Conservation (phyloP, 2,113 vertebrate genomes). For the Amphiprion percula region DNA sequence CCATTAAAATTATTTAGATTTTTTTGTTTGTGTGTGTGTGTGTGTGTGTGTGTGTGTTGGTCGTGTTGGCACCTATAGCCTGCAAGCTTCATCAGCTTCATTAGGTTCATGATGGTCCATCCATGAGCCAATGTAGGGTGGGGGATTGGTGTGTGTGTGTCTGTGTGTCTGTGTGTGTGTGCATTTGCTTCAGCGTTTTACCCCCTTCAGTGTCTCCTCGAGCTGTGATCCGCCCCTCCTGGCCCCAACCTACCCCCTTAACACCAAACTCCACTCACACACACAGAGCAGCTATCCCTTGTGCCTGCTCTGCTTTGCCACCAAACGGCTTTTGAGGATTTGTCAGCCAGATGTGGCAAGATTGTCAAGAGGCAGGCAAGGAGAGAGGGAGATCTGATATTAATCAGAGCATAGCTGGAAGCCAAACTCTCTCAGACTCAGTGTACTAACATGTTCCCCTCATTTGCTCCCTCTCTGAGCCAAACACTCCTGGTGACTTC, state of each 20-base stretch:
- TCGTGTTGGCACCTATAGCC: constrained; percentile 47
- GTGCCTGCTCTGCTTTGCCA: constrained; percentile 79
- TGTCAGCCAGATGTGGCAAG: constrained; percentile 95
- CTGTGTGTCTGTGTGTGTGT: neutral
- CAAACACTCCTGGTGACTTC: constrained; percentile 80
- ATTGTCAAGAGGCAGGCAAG: constrained; percentile 88
- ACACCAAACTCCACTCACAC: constrained; percentile 8
- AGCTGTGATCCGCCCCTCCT: constrained; percentile 77
- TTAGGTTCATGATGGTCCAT: constrained; percentile 89
- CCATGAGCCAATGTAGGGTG: constrained; percentile 40
- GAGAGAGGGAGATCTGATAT: constrained; percentile 90
- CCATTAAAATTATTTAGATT: constrained; percentile 7
- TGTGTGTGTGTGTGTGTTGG: constrained; percentile 19
- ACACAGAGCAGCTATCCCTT: constrained; percentile 15
- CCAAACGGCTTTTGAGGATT: constrained; percentile 89
- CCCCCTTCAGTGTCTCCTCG: constrained; percentile 83
- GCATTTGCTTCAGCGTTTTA: constrained; percentile 81
- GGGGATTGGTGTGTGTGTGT: neutral
- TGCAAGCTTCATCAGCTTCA: constrained; percentile 86
- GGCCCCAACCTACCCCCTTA: constrained; percentile 26
- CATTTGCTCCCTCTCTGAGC: constrained; percentile 87
- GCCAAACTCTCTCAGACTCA: constrained; percentile 91
- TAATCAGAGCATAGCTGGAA: constrained; percentile 93
- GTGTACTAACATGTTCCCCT: constrained; percentile 93
- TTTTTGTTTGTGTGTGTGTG: constrained; percentile 22